Conservation (phyloP, 2,888 invertebrate species). For the Lacanobia wlatinum region DNA sequence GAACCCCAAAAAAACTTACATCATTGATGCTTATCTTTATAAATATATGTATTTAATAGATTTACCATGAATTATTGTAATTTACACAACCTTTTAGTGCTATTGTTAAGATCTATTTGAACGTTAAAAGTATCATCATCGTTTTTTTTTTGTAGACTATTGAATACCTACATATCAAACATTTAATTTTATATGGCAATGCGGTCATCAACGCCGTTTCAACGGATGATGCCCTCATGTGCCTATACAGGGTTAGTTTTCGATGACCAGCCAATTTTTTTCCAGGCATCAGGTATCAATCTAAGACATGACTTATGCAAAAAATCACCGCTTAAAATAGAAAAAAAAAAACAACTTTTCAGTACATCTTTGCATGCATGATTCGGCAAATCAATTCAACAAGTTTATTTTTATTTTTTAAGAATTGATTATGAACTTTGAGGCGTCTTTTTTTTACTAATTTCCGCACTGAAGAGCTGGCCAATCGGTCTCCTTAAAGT, state of each 20-base stretch:
- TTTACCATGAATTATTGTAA: conserved; percentile 34
- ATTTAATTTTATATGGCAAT: neutral
- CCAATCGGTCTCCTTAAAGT: no score
- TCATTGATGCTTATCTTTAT: conserved; percentile 9
- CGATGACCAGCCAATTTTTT: no score
- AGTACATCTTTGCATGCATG: no score
- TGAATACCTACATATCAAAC: conserved; percentile 23
- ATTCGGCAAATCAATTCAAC: no score
- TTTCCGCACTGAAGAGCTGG: no score
- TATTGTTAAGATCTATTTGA: conserved; percentile 20
- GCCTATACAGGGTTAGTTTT: neutral
- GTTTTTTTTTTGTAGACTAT: conserved; percentile 6
- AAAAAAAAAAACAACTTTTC: no score
- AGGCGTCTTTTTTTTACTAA: no score
- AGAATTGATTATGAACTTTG: no score
- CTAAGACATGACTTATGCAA: no score
- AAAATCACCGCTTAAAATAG: no score
- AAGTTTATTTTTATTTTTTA: no score
- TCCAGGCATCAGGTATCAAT: no score
- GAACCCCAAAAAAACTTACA: conserved; percentile 1
- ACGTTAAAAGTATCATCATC: conserved; percentile 35
- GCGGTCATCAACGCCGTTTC: neutral
- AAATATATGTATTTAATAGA: conserved; percentile 17
- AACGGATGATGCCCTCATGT: neutral
- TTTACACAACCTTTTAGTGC: conserved; percentile 28